Evolutionary conservation across 2,797 vertebrate species (phyloP), one percentile per base, ranked within the genome.

Genomic region (Psittacula derbiana): DNA sequence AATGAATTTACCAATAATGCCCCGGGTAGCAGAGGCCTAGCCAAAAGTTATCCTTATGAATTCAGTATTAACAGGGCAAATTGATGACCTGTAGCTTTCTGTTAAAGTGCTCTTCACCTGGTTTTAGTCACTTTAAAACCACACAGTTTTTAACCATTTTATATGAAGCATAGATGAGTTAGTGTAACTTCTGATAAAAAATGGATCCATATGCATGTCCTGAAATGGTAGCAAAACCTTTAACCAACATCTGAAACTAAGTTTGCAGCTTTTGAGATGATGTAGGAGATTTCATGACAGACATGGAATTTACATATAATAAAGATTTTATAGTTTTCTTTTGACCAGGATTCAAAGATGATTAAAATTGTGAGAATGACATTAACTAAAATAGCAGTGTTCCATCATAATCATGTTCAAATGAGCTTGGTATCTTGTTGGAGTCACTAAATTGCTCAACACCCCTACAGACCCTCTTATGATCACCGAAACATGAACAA

Each of bases 81-180:
- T 40, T 3, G 6, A 21, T 57, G 65, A 65, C 7, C 9, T 8
- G 3, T 46, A 53, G 21, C 11, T 40, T 89, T 40, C 50, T 46
- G 12, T 50, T 53, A 58, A 72, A 65, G 30, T 33, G 8, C 47
- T 18, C 27, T 85, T 92, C 10, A 46, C 16, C 11, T 62, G 5
- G 16, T 30, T 73, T 81, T 31, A 85, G 40, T 11, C 17, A 27
- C 18, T 65, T 72, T 27, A 73, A 85, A 91, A 60, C 7, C 11
- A 57, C 5, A 12, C 6, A 40, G 20, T 16, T 86, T 62, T 60
- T 57, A 72, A 46, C 9, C 2, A 44, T 50, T 76, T 70, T 33
- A 53, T 21, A 58, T 6, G 2, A 10, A 46, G 15, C 16, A 58
- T 0, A 43, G 31, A 40, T 2, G 1, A 78, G 11, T 1, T 4